Evolutionary conservation across 2,888 invertebrate genomes (phyloP).

Genomic region (Cephus spinipes): DNA sequence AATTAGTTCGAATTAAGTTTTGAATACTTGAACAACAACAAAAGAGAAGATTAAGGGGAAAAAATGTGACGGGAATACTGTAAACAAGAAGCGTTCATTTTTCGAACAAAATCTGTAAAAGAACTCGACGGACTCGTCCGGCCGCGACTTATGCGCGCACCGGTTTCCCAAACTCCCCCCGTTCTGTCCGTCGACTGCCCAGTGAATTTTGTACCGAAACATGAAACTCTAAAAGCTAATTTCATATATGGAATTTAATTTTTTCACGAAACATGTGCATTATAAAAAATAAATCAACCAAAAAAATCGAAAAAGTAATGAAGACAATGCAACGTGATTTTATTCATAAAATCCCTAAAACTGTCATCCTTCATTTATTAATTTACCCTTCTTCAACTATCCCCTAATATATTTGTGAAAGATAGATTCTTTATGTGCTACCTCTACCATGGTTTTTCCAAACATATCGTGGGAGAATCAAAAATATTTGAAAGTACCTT

Average conservation of each 20-base stretch:
- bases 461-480: not conserved
- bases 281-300: slow-evolving; percentile 65
- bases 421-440: not conserved
- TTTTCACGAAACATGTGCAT: slow-evolving; percentile 68
- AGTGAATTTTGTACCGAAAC: slow-evolving; percentile 64
- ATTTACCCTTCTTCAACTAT: not conserved
- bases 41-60: slow-evolving; percentile 26
- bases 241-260: slow-evolving; percentile 66
- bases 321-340: slow-evolving; percentile 20
- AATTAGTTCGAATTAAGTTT: slow-evolving; percentile 39
- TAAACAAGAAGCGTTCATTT: slow-evolving; percentile 37
- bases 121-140: slow-evolving; percentile 28
- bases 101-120: slow-evolving; percentile 43
- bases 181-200: slow-evolving; percentile 44
- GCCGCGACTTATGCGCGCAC: not conserved
- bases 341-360: not conserved
- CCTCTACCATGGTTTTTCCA: not conserved
- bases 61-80: slow-evolving; percentile 21
- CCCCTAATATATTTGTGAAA: not conserved
- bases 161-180: not conserved
- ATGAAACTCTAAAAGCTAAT: slow-evolving; percentile 62
- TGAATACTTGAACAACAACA: slow-evolving; percentile 10
- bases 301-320: slow-evolving; percentile 63
- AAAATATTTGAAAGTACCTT: not conserved
- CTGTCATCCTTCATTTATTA: not conserved